A percentile compares a stretch with the other conserved stretches of the same genome.
Conservation (phyloP, 2,113 vertebrate species). For the Pseudorasbora parva region DNA sequence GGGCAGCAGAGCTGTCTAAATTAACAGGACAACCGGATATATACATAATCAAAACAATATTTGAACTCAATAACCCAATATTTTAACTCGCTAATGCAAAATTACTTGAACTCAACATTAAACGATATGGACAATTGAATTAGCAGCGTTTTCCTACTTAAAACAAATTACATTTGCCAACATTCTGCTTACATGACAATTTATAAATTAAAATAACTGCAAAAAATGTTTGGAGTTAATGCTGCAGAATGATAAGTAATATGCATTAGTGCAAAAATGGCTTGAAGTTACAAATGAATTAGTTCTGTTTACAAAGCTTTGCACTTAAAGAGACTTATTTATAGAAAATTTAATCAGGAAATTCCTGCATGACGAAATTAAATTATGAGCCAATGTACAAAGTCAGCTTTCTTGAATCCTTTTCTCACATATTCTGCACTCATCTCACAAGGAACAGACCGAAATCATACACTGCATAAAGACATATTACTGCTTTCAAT, state of each 20-base stretch:
- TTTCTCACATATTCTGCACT: not conserved
- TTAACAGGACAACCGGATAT: slow-evolving; percentile 69
- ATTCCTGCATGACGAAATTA: slow-evolving; percentile 21
- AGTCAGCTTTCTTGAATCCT: slow-evolving; percentile 27
- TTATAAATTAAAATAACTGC: slow-evolving; percentile 59
- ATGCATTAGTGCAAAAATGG: slow-evolving; percentile 36
- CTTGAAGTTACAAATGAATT: slow-evolving; percentile 52
- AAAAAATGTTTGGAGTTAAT: slow-evolving; percentile 51
- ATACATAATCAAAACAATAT: slow-evolving; percentile 68
- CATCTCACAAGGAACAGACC: not conserved
- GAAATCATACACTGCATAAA: slow-evolving; percentile 10
- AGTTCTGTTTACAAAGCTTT: slow-evolving; percentile 51
- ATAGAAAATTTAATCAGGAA: slow-evolving; percentile 43
- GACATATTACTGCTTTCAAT: not conserved
- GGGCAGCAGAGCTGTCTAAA: slow-evolving; percentile 56
- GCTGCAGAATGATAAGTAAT: slow-evolving; percentile 44
- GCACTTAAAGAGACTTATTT: slow-evolving; percentile 36
- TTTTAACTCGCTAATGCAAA: slow-evolving; percentile 21
- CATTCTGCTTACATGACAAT: slow-evolving; percentile 68
- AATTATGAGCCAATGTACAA: slow-evolving; percentile 33
- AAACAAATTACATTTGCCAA: slow-evolving; percentile 66
- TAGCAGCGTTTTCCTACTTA: slow-evolving; percentile 59
- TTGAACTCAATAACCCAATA: slow-evolving; percentile 59
- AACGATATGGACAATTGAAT: slow-evolving; percentile 72
- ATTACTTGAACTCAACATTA: slow-evolving; percentile 60